Evolutionary conservation across 2,113 vertebrate species (phyloP).

Genomic region (western clawed frog (Xenopus tropicalis)): DNA sequence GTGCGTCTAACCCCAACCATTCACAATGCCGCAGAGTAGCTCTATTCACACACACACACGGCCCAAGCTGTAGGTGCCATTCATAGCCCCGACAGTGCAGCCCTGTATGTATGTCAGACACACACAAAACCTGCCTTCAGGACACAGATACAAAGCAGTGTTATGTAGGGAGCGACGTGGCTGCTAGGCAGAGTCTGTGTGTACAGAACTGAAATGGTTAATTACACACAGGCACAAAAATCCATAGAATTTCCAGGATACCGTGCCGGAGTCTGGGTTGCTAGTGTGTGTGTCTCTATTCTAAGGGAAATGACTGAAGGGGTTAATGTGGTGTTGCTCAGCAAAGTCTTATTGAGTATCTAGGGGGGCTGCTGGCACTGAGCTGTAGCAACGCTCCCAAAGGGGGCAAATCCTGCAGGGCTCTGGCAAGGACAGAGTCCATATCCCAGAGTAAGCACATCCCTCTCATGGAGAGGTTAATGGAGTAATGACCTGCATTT

Average conservation of each 20-base stretch:
- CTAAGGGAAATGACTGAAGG: not conserved
- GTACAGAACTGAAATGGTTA: not conserved
- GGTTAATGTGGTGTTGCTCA: no score
- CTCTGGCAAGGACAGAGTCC: not conserved
- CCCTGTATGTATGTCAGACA: constrained; percentile 1
- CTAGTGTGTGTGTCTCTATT: no score
- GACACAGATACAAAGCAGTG: not conserved
- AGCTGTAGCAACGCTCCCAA: not conserved
- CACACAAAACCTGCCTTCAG: not conserved
- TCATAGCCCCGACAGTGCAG: constrained; percentile 9
- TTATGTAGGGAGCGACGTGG: constrained; percentile 15
- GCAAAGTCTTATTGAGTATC: no score
- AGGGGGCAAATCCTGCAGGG: not conserved
- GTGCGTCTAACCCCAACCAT: not conserved
- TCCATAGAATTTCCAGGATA: constrained; percentile 34
- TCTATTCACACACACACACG: not conserved
- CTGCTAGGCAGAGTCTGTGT: not conserved
- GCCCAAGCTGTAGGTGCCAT: constrained; percentile 15
- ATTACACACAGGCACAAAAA: not conserved
- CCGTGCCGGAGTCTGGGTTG: not conserved
- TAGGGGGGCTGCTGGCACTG: not conserved
- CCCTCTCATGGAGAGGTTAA: not conserved
- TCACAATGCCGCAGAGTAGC: constrained; percentile 21
- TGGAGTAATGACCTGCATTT: not conserved
- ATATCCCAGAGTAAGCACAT: not conserved